Evolutionary conservation across 2,113 vertebrate species (phyloP), one percentile per base, ranked within the genome.

Genomic region (Oreochromis tanganicae): DNA sequence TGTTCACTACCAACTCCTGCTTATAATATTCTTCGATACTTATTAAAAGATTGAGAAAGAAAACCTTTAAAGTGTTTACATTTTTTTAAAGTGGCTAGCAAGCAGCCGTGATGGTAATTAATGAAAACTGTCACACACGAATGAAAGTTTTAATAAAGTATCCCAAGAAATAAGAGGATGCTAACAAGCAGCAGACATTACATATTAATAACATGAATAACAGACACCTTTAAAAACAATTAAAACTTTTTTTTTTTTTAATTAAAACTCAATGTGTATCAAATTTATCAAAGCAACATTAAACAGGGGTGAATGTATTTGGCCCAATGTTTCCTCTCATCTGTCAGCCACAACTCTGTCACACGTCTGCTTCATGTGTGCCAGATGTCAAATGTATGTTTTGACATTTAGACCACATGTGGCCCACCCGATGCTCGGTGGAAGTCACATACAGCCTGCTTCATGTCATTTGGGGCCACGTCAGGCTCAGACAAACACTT

Each of bases 61-160:
- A 16, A 59, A 24, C n/a, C 6, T 3, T 59, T 4, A 8, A 8
- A 19, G 21, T 73, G 41, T 17, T 27, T 66, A 32, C 29, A 52
- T 8, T 21, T 21, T 21, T 6, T 32, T 9, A 17, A 59, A 59
- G 21, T 4, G 0, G 5, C 6, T 61, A 13, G 3, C 4, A 9
- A 6, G 13, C 21, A 73, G 68, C 68, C 17, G 38, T 24, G 13
- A 73, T 27, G 8, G 2, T 29, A 7, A 73, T 17, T 6, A 73
- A 17, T 3, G 2, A 46, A 71, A 73, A 27, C 68, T 46, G 0
- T 48, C 21, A 24, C 8, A 73, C 21, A 73, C 5, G 0, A 0
- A 0, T 46, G 3, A 16, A 43, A 43, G 12, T 43, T 71, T 43
- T 48, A 5, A 16, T 17, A 4, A 41, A 21, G 10, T 41, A 27